These are phyloP conservation scores for Dastarcus helophoroides DNA, from an alignment of 2,888 invertebrate genomes.

Conservation along the genomic window DNA sequence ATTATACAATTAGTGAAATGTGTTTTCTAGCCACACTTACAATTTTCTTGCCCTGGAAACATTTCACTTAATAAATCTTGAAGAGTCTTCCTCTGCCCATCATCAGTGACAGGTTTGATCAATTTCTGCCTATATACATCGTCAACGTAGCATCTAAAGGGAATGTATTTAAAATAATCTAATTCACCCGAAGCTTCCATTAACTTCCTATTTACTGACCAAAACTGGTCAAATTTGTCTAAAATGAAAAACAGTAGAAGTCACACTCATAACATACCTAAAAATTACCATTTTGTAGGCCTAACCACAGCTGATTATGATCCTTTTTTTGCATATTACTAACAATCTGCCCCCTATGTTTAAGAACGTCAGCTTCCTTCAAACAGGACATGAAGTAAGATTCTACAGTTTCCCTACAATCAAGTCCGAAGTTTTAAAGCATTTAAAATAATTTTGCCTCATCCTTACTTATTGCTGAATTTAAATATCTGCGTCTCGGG, in stretches of 20 bases:
- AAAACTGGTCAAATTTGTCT: slow-evolving; percentile 99
- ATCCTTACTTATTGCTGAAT: slow-evolving; percentile 65
- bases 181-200: slow-evolving; percentile 79
- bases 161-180: slow-evolving; percentile 80
- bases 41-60: slow-evolving; percentile 47
- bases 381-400: slow-evolving; percentile 90
- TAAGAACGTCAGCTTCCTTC: slow-evolving; percentile 97
- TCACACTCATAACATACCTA: neutral
- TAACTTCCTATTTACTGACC: slow-evolving; percentile 89
- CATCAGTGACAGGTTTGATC: slow-evolving; percentile 61
- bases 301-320: slow-evolving; percentile 92
- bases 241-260: slow-evolving; percentile 20
- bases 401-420: slow-evolving; percentile 75
- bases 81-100: slow-evolving; percentile 61
- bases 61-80: slow-evolving; percentile 59
- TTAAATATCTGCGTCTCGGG: slow-evolving; percentile 82
- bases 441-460: neutral
- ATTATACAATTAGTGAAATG: neutral
- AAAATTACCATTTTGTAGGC: slow-evolving; percentile 72
- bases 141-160: slow-evolving; percentile 69
- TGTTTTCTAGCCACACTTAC: too few relatives aligned
- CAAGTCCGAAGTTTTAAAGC: neutral
- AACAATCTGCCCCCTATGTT: slow-evolving; percentile 83
- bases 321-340: slow-evolving; percentile 92
- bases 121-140: slow-evolving; percentile 64